Base-by-base conservation (phyloP, 1,140 invertebrate genomes). In the Odontomachus brunneus region DNA sequence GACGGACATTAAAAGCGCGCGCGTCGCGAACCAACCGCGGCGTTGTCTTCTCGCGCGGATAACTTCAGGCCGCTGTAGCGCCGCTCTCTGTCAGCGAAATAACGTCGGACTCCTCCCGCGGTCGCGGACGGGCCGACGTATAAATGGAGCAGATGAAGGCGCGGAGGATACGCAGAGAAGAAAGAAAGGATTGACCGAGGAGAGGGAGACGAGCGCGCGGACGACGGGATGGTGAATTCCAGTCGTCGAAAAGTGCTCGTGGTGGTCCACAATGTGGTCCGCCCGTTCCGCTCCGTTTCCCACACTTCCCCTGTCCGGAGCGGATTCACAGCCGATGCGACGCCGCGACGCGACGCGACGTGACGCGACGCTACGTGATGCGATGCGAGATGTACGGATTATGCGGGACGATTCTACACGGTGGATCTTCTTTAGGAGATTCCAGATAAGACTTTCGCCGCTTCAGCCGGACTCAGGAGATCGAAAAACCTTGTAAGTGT, bases 1-100 rank as follows among this genome's bases (percentile, higher is more conserved):
- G 38, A 29, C 44, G 51, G 48, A 71, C 86, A 75, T 85, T 15
- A 73, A 81, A 84, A 63, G 57, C 73, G 55, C 59, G 29, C 66
- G 75, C 74, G 67, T 85, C 66, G 26, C 57, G 57, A 17, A 33
- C 33, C 22, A 60, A 22, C 17, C 5, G 11, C 9, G 53, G 33
- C 7, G 11, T 1, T 57, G 71, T 26, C n/a, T 7, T n/a, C 57
- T 33, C 72, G 22, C 11, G 11, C 72, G n/a, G 69, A 49, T 19
- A 51, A 24, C 49, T 26, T 53, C n/a, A 66, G 44, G 4, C 26
- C 33, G 14, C 19, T 2, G 53, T n/a, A 29, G n/a, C 38, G 51
- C 19, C 29, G 53, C 24, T n/a, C n/a, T n/a, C n/a, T 63, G 69
- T 49, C n/a, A 44, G 3, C 24, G 19, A 62, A 29, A 44, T 22